Base-by-base conservation (phyloP, 2,113 vertebrate genomes). In the Hirundichthys speculiger region DNA sequence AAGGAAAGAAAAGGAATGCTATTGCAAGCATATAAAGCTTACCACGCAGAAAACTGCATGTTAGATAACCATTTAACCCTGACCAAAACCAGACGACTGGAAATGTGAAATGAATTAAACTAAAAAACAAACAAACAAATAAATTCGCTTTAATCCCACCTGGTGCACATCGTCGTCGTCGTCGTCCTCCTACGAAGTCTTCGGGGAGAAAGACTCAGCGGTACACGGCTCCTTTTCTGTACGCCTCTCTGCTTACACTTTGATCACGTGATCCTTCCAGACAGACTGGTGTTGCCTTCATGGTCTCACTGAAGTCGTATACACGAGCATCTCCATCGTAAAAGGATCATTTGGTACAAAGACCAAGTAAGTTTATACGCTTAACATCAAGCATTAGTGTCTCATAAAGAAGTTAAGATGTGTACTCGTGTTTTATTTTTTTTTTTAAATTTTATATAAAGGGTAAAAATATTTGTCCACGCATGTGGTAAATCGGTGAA, bases 131-230 rank as follows among this genome's bases (percentile, higher is more conserved):
- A n/a, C n/a, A n/a, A n/a, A n/a, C n/a, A n/a, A n/a, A n/a, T n/a
- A n/a, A n/a, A n/a, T n/a, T n/a, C n/a, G 30, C 30, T 6, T 10
- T 8, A 7, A 39, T 30, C 71, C 66, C 52, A 89, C 89, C 83
- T 79, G 58, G 86, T 85, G 30, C 86, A 87, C 88, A 89, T 90
- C 0, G 13, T 10, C 22, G 38, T 2, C 22, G 38, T 2, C 1
- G 2, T 56, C 49, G 9, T 77, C 21, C 22, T 62, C 0, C 63
- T 57, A 30, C 9, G 25, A 9, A 14, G 63, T 24, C 58, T 64
- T 64, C 39, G 2, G 19, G 13, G 2, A 2, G 56, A 75, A 75
- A 69, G 42, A 68, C 38, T 49, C 0, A 16, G 3, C 3, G 22
- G 38, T 2, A 16, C 1, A 16, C 21, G 0, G 16, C 0, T 52